Evolutionary conservation across 2,888 invertebrate genomes (phyloP).

Genomic region (Hirtodrosophila alboralis): DNA sequence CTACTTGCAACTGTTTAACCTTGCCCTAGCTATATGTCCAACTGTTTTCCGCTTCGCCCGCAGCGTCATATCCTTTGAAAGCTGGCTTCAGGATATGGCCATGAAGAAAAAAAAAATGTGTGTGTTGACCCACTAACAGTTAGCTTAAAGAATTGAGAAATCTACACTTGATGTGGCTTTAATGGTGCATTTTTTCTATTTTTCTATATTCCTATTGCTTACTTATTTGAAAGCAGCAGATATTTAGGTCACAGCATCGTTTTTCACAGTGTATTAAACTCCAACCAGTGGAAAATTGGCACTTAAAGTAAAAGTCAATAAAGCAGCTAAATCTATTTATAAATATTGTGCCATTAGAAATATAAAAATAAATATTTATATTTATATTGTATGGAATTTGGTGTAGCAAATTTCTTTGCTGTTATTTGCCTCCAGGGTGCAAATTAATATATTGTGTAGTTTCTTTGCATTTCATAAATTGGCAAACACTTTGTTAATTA

Average conservation of each 20-base stretch:
- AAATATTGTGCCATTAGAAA: too few species aligned
- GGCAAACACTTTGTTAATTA: too few species aligned
- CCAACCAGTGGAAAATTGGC: not conserved
- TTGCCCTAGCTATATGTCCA: constrained; percentile 19
- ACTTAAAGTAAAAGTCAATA: not conserved
- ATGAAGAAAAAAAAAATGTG: too few species aligned
- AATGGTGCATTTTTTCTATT: too few species aligned
- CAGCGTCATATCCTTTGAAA: constrained; percentile 39
- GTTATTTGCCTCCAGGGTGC: too few species aligned
- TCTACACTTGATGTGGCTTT: constrained; percentile 26
- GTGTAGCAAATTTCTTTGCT: too few species aligned
- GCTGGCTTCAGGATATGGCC: constrained; percentile 26
- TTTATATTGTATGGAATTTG: too few species aligned
- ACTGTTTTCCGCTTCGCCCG: constrained; percentile 46
- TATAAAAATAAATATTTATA: too few species aligned
- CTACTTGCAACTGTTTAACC: constrained; percentile 28
- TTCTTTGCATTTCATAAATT: too few species aligned
- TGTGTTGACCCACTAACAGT: constrained; percentile 19
- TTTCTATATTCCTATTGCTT: too few species aligned
- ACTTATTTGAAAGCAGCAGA: not conserved
- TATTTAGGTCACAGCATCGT: not conserved
- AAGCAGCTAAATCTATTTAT: not conserved
- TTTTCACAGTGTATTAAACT: too few species aligned
- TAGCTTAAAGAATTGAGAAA: constrained; percentile 19
- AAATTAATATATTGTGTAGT: too few species aligned